Evolutionary conservation across 2,888 invertebrate genomes (phyloP).

Genomic region (Limnephilus lunatus): DNA sequence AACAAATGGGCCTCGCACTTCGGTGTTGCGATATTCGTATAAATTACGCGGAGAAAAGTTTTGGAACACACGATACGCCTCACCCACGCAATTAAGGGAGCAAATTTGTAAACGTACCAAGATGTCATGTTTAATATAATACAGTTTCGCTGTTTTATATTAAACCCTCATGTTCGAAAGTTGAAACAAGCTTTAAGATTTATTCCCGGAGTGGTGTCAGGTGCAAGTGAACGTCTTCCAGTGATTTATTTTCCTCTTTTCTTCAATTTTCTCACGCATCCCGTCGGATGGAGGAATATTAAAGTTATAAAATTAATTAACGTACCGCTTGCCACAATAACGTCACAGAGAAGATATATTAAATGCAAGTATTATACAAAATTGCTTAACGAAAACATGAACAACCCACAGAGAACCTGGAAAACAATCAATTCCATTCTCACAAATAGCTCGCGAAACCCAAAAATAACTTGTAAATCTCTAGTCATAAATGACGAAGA

Average conservation of each 20-base stretch:
- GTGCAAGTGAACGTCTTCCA: constrained; percentile 63
- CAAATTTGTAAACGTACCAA: constrained; percentile 56
- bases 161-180: constrained; percentile 65
- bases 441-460: too few relatives aligned
- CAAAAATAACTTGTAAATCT: too few relatives aligned
- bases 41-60: not conserved
- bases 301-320: constrained; percentile 66
- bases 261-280: constrained; percentile 65
- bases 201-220: constrained; percentile 64
- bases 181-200: constrained; percentile 65
- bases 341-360: too few relatives aligned
- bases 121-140: constrained; percentile 56
- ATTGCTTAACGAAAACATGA: too few relatives aligned
- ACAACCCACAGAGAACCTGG: too few relatives aligned
- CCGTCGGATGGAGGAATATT: constrained; percentile 59
- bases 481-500: too few relatives aligned
- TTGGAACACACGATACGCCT: not conserved
- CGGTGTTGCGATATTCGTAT: constrained; percentile 7
- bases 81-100: constrained; percentile 39
- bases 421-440: too few relatives aligned
- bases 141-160: constrained; percentile 62
- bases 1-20: not conserved
- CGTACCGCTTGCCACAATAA: constrained; percentile 65
- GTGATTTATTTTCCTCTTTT: constrained; percentile 65
- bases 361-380: too few relatives aligned